phyloP scores from a whole-genome alignment of 2,797 vertebrate genomes.

The Hydrocynus forskahlii region DNA sequence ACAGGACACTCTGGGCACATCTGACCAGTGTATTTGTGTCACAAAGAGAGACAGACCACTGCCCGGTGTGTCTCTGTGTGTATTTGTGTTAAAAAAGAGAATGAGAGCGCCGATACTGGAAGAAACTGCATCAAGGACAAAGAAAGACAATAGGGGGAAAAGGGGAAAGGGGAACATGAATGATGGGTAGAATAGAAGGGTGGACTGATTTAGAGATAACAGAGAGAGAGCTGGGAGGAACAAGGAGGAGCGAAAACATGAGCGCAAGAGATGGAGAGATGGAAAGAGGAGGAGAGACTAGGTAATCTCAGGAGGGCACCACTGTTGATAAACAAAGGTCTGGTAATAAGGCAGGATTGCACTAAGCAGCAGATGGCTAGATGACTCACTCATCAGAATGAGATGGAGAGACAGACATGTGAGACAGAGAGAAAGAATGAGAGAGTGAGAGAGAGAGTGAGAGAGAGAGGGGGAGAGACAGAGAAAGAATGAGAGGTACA shows the following conservation, averaged over 20 bases:
- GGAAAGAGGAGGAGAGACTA: slow-evolving; percentile 30
- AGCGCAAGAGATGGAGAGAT: neutral
- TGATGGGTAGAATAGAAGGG: slow-evolving; percentile 37
- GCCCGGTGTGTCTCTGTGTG: neutral
- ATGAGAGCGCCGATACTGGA: slow-evolving; percentile 1
- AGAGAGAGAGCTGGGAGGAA: slow-evolving; percentile 1
- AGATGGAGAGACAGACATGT: slow-evolving; percentile 22
- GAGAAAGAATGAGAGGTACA: slow-evolving; percentile 12
- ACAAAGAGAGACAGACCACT: slow-evolving; percentile 13
- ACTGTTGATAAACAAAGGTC: slow-evolving; percentile 66
- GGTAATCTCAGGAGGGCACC: slow-evolving; percentile 59
- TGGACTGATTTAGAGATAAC: slow-evolving; percentile 9
- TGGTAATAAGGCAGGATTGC: slow-evolving; percentile 67
- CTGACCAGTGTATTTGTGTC: neutral
- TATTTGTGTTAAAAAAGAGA: slow-evolving; percentile 14
- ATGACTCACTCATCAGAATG: slow-evolving; percentile 61
- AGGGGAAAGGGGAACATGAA: slow-evolving; percentile 27
- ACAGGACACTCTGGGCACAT: slow-evolving; percentile 4
- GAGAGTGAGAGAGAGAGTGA: neutral
- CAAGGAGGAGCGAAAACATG: slow-evolving; percentile 19
- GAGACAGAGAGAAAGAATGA: slow-evolving; percentile 25
- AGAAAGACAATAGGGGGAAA: slow-evolving; percentile 10
- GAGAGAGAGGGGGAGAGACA: slow-evolving; percentile 2
- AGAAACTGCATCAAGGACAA: slow-evolving; percentile 31
- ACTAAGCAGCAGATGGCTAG: slow-evolving; percentile 69